Conservation (phyloP, 2,888 invertebrate genomes). For the Lutraria lutraria region DNA sequence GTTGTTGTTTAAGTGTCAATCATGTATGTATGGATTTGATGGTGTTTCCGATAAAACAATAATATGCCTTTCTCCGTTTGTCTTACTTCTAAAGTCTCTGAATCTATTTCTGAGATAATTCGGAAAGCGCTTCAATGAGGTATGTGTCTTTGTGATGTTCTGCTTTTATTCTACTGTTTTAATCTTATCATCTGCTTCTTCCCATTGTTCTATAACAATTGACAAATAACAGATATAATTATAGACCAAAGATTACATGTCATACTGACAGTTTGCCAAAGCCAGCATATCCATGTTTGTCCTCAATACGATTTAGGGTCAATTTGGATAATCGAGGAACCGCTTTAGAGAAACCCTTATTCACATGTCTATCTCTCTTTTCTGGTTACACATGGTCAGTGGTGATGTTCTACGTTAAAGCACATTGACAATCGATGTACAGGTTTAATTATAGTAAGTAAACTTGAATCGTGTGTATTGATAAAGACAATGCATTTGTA, state of each 20-base stretch:
- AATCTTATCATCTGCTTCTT: not conserved
- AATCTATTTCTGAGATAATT: not conserved
- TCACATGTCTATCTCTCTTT: not conserved
- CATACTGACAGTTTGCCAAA: not conserved
- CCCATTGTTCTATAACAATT: not conserved
- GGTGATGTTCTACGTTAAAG: not conserved
- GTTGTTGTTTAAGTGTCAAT: not conserved
- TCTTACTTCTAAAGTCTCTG: not conserved
- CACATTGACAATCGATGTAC: not conserved
- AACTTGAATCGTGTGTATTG: not conserved
- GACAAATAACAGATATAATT: not conserved
- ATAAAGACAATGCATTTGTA: not conserved
- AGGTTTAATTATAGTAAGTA: not conserved
- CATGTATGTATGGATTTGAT: not conserved
- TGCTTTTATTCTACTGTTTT: not conserved
- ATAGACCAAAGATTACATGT: constrained; percentile 3
- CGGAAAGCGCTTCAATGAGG: not conserved
- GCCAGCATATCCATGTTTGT: not conserved
- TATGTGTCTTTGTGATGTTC: not conserved
- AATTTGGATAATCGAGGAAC: not conserved
- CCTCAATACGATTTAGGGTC: constrained; percentile 12
- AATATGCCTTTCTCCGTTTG: too few species aligned
- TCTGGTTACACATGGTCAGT: not conserved
- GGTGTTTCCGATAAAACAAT: not conserved
- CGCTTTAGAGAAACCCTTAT: not conserved